Evolutionary conservation across 2,113 vertebrate species (phyloP).

Genomic region (Podarcis muralis): DNA sequence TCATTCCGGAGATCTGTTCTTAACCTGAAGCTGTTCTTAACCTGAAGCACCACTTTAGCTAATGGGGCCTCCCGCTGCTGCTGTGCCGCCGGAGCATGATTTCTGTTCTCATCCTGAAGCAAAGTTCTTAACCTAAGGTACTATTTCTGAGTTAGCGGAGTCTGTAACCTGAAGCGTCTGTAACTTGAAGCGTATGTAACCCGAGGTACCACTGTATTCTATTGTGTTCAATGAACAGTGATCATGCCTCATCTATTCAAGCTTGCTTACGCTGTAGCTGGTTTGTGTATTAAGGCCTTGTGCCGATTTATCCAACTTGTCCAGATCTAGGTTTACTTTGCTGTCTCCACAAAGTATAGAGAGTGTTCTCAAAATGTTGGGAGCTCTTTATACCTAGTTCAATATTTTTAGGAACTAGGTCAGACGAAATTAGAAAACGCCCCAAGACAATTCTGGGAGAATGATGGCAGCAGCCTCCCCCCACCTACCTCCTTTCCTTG

Average conservation of each 20-base stretch:
- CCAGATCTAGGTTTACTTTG: neutral
- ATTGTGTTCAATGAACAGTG: neutral
- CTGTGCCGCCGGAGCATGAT: too few relatives aligned
- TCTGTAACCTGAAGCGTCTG: too few relatives aligned
- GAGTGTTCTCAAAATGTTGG: neutral
- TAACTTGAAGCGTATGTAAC: too few relatives aligned
- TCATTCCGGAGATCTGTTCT: too few relatives aligned
- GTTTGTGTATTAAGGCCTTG: neutral
- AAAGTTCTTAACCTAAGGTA: too few relatives aligned
- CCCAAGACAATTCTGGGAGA: neutral
- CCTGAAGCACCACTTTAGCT: too few relatives aligned
- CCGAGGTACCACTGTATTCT: too few relatives aligned
- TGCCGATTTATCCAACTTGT: neutral
- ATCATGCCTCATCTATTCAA: neutral
- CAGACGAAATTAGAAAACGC: neutral
- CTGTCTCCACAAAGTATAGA: neutral
- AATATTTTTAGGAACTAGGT: slow-evolving; percentile 4
- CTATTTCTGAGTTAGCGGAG: too few relatives aligned
- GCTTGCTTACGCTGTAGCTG: neutral
- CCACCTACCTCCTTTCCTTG: too few relatives aligned
- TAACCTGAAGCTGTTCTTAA: too few relatives aligned
- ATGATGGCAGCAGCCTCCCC: neutral
- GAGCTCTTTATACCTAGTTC: neutral
- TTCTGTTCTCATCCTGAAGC: too few relatives aligned
- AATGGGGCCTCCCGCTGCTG: too few relatives aligned